These are phyloP conservation scores for Hartigia nigra DNA, from an alignment of 2,888 invertebrate species.

Conservation along the genomic window DNA sequence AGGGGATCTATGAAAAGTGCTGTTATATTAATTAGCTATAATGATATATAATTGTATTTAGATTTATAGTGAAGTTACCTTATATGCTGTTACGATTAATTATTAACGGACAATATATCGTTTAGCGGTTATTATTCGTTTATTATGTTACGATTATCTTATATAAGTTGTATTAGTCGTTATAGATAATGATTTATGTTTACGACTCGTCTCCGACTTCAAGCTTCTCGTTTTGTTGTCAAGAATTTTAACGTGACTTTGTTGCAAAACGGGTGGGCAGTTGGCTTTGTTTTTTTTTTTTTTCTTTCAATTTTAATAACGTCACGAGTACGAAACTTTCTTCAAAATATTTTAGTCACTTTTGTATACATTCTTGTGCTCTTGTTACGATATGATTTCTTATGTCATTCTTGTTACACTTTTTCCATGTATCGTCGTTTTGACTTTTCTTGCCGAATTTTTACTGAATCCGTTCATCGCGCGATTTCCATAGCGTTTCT, in stretches of 20 bases:
- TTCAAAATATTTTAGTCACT: not conserved
- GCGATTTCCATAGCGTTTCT: not conserved
- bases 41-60: constrained; percentile 40
- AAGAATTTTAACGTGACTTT: not conserved
- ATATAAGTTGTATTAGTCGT: not conserved
- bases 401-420: not conserved
- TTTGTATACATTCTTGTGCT: not conserved
- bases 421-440: not conserved
- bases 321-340: not conserved
- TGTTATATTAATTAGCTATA: constrained; percentile 54
- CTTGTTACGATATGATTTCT: not conserved
- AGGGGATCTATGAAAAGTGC: constrained; percentile 50
- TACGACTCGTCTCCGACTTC: not conserved
- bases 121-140: not conserved
- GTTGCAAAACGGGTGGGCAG: not conserved
- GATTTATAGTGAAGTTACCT: constrained; percentile 14
- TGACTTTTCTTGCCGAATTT: not conserved
- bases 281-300: too few species aligned
- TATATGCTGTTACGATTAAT: constrained; percentile 28
- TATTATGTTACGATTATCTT: not conserved
- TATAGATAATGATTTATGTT: not conserved
- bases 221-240: not conserved
- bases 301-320: not conserved
- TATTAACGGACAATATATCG: constrained; percentile 2
- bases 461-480: not conserved